Evolutionary conservation across 2,113 vertebrate species (phyloP).

Genomic region (Empidonax traillii): DNA sequence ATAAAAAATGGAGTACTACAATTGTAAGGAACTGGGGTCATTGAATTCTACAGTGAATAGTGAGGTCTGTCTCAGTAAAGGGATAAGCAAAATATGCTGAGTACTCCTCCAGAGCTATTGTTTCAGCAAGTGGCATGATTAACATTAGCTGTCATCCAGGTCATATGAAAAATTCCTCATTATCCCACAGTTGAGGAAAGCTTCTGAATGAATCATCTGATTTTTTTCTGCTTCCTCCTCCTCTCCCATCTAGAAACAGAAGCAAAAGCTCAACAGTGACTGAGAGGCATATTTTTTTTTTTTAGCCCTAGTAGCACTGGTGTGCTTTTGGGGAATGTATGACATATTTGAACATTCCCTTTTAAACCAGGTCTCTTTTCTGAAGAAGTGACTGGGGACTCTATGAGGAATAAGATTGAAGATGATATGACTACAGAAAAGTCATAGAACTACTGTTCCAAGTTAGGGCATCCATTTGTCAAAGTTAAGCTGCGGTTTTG

Average conservation of each 20-base stretch:
- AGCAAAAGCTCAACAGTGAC: not conserved
- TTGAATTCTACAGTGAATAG: not conserved
- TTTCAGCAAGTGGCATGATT: rapidly evolving
- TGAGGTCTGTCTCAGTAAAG: not conserved
- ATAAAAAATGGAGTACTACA: not conserved
- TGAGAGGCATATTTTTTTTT: not conserved
- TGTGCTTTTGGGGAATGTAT: not conserved
- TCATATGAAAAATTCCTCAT: not conserved
- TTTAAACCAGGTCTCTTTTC: not conserved
- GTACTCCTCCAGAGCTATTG: not conserved
- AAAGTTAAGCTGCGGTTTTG: not conserved
- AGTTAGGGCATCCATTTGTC: not conserved
- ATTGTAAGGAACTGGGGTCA: not conserved
- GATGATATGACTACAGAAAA: not conserved
- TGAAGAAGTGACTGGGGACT: not conserved
- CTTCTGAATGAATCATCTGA: not conserved
- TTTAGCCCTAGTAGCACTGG: not conserved
- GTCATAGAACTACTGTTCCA: not conserved
- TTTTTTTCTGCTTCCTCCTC: not conserved
- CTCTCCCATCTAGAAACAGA: not conserved
- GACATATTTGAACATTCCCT: not conserved
- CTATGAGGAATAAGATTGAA: not conserved
- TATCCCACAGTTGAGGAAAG: not conserved
- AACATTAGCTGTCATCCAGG: not conserved
- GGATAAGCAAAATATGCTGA: not conserved